phyloP scores from a whole-genome alignment of 2,797 vertebrate species.

The Xiphorhynchus erythropygius region DNA sequence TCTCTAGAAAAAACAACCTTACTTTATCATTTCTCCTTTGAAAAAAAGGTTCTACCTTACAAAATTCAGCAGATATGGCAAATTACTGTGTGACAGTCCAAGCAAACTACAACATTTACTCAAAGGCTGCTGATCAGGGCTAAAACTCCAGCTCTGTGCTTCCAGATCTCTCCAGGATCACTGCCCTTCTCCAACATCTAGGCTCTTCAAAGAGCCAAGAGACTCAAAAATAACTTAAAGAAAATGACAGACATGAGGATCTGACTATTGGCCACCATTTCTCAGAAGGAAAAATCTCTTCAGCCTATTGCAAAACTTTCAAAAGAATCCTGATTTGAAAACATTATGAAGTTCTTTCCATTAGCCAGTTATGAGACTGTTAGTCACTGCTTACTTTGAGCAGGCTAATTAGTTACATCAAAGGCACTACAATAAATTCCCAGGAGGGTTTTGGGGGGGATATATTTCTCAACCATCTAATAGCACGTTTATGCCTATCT shows the following conservation, averaged over 20 bases:
- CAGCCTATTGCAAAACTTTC: constrained; percentile 26
- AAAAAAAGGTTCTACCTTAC: not conserved
- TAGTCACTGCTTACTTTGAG: constrained; percentile 81
- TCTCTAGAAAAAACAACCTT: not conserved
- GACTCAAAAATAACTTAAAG: not conserved
- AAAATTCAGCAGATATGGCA: not conserved
- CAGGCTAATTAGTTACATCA: constrained; percentile 93
- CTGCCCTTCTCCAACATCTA: not conserved
- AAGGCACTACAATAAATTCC: constrained; percentile 87
- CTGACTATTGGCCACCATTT: not conserved
- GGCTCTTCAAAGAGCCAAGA: not conserved
- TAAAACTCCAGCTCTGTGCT: not conserved
- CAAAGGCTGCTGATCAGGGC: not conserved
- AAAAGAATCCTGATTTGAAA: constrained; percentile 57
- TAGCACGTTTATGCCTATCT: constrained; percentile 86
- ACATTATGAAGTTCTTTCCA: constrained; percentile 55
- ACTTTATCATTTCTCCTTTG: not conserved
- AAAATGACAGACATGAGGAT: not conserved
- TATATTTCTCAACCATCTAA: constrained; percentile 79
- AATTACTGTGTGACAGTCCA: not conserved
- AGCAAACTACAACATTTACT: not conserved
- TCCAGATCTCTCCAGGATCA: not conserved
- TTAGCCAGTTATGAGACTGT: constrained; percentile 80
- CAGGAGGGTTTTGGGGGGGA: constrained; percentile 60
- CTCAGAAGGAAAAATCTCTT: constrained; percentile 10